Percentiles rank a stretch among this genome's conserved stretches.
Evolutionary conservation across 2,888 invertebrate genomes (phyloP).

Genomic region (Pseudococcus jackbeardsleyi): DNA sequence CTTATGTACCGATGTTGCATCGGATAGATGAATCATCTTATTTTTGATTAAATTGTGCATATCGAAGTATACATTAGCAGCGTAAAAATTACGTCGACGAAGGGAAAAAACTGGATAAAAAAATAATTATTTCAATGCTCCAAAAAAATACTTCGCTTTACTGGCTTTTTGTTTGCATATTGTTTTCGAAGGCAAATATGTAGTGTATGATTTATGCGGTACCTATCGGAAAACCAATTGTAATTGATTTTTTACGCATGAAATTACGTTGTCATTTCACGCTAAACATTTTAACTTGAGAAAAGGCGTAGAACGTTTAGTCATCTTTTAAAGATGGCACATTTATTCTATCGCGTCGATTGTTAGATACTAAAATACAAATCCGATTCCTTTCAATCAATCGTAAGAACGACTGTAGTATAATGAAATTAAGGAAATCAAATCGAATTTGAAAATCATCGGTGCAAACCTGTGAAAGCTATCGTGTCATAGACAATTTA

Average conservation of each 20-base stretch:
- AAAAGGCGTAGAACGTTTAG: conserved; percentile 14
- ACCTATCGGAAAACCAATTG: conserved; percentile 6
- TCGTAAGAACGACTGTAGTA: not conserved
- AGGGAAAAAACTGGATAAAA: not conserved
- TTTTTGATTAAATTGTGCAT: not conserved
- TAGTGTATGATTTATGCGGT: conserved; percentile 32
- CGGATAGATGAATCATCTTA: not conserved
- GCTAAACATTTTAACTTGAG: not conserved
- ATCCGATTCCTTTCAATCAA: not conserved
- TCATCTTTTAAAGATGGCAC: conserved; percentile 20
- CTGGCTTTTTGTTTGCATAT: conserved; percentile 20
- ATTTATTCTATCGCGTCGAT: not conserved
- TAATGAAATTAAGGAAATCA: not conserved
- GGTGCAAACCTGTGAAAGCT: not conserved
- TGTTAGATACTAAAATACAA: not conserved
- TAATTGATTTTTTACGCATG: conserved; percentile 34
- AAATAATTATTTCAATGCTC: not conserved
- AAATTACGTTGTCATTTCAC: conserved; percentile 54
- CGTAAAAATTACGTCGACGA: not conserved
- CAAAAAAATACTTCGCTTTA: not conserved
- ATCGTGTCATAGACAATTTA: too few species aligned
- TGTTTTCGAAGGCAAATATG: conserved; percentile 33
- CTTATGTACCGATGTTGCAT: not conserved
- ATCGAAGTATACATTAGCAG: conserved; percentile 11
- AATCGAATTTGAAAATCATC: not conserved